A percentile compares a stretch with the other conserved stretches of the same genome.
Evolutionary conservation across 2,113 vertebrate species (phyloP).

Genomic region (Atlantisia rogersi): DNA sequence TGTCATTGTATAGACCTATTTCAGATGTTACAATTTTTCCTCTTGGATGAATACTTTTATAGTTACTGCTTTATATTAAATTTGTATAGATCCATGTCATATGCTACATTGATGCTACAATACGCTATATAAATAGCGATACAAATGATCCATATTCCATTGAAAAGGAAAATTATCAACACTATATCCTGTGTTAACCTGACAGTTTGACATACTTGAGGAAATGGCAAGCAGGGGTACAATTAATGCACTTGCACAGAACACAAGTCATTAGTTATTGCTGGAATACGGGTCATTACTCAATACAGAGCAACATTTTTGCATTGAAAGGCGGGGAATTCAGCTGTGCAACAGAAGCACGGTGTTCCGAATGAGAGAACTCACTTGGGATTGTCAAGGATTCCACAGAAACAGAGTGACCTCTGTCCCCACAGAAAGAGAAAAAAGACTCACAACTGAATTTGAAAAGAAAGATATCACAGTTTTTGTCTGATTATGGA

Average conservation of each 20-base stretch:
- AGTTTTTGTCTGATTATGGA: neutral
- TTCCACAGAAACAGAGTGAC: neutral
- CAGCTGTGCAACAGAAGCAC: neutral
- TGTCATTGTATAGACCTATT: neutral
- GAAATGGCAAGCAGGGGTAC: neutral
- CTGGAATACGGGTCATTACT: neutral
- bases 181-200: neutral
- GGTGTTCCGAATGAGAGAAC: neutral
- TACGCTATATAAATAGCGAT: neutral
- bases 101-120: neutral
- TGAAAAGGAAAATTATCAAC: neutral
- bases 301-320: neutral
- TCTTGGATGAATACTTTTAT: neutral
- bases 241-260: neutral
- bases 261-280: neutral
- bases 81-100: neutral
- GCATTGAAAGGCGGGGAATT: neutral
- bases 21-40: neutral
- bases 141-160: neutral
- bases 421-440: neutral
- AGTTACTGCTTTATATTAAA: neutral
- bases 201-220: neutral
- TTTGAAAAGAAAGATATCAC: neutral
- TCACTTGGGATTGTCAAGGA: neutral
- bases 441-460: neutral